A percentile compares a stretch with the other conserved stretches of the same genome.
These are phyloP conservation scores for Sterna hirundo DNA, from an alignment of 2,113 vertebrate species.

Conservation along the genomic window DNA sequence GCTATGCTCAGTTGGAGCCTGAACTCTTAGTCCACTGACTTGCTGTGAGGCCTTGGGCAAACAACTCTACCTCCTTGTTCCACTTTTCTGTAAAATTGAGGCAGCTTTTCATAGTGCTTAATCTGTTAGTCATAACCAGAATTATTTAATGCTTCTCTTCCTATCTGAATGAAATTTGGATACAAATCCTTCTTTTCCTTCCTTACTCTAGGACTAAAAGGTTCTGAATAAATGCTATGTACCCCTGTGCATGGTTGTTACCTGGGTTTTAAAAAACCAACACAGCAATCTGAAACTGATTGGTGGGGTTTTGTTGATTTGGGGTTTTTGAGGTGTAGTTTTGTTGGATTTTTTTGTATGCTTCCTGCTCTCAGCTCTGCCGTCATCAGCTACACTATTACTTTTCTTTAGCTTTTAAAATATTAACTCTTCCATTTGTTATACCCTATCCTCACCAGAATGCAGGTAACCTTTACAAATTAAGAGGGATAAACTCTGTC, in stretches of 20 bases:
- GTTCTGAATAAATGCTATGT: background rate
- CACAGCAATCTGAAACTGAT: background rate
- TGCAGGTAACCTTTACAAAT: background rate
- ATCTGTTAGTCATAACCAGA: background rate
- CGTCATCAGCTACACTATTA: background rate
- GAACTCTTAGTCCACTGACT: background rate
- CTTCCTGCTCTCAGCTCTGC: background rate
- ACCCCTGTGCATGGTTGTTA: background rate
- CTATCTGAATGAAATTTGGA: background rate
- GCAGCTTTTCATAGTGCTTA: background rate
- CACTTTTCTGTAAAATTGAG: background rate
- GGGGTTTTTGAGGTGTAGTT: background rate
- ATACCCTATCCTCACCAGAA: background rate
- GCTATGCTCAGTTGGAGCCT: background rate
- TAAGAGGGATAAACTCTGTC: background rate
- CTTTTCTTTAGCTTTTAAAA: background rate
- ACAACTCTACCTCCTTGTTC: background rate
- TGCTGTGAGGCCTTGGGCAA: background rate
- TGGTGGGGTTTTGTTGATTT: background rate
- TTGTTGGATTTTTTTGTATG: background rate
- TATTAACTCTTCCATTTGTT: background rate
- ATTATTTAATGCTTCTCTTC: background rate
- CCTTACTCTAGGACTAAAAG: background rate
- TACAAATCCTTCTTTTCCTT: background rate
- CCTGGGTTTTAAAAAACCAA: background rate